These are phyloP conservation scores for Gonatopus flavifemur DNA, from an alignment of 1,140 invertebrate species.

Conservation along the genomic window DNA sequence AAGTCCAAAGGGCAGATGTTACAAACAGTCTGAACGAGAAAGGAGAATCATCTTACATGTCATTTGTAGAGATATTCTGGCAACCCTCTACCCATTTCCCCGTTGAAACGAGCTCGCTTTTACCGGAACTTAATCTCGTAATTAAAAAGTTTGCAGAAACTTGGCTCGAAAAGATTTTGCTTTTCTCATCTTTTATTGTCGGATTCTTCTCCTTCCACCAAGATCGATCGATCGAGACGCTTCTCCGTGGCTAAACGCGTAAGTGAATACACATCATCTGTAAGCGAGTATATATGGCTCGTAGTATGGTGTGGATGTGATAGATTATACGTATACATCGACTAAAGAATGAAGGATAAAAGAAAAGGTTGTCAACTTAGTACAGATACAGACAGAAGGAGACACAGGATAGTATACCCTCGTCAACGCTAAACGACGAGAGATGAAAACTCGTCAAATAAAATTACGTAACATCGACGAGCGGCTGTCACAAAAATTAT, in stretches of 20 bases:
- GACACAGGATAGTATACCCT: conserved; percentile 8
- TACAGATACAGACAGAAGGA: conserved; percentile 22
- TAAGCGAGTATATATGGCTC: no score
- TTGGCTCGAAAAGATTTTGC: no score
- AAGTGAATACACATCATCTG: no score
- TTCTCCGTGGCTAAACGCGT: no score
- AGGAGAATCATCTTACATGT: no score
- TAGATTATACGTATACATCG: conserved; percentile 13
- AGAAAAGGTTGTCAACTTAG: conserved; percentile 3
- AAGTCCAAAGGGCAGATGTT: no score
- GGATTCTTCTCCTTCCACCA: conserved; percentile 6
- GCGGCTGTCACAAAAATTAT: conserved; percentile 25
- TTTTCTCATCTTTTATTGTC: background rate
- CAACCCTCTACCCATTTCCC: no score
- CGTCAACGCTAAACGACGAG: conserved; percentile 6
- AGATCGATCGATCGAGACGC: conserved; percentile 16
- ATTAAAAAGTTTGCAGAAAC: conserved; percentile 14
- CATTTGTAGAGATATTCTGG: no score
- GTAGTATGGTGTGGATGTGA: no score
- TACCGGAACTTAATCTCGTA: conserved; percentile 5
- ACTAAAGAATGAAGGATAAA: conserved; percentile 10
- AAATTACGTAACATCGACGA: conserved; percentile 36
- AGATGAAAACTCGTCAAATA: conserved; percentile 7
- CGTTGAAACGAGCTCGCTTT: conserved; percentile 2
- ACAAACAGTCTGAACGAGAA: no score